These are phyloP conservation scores for Diachasma alloeum DNA, from an alignment of 1,140 invertebrate species.

Conservation along the genomic window DNA sequence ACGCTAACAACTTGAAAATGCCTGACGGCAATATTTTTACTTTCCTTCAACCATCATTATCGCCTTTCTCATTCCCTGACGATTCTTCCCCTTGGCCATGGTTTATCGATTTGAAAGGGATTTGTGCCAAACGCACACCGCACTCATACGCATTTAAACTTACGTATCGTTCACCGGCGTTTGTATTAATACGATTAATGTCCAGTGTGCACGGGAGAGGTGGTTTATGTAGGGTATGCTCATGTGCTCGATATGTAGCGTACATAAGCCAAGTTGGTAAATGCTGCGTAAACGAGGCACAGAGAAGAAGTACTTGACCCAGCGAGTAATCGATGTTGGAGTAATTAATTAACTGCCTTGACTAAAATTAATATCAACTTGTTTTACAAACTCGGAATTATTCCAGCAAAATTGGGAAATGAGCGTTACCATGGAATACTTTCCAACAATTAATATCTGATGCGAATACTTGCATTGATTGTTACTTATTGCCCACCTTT, in stretches of 20 bases:
- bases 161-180: too few relatives aligned
- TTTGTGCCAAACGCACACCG: too few relatives aligned
- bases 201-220: not conserved
- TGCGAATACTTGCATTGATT: too few relatives aligned
- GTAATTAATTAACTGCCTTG: not conserved
- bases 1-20: not conserved
- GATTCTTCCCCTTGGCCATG: too few relatives aligned
- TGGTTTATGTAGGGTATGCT: not conserved
- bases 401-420: not conserved
- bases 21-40: not conserved
- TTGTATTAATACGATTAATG: not conserved
- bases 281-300: not conserved
- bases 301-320: not conserved
- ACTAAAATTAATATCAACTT: not conserved
- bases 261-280: not conserved
- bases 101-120: too few relatives aligned
- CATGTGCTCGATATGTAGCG: not conserved
- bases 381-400: not conserved
- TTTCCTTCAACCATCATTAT: not conserved
- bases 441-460: too few relatives aligned
- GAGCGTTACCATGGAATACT: too few relatives aligned
- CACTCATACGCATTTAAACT: too few relatives aligned
- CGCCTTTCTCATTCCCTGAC: too few relatives aligned
- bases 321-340: not conserved
- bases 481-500: too few relatives aligned